A percentile compares a stretch with the other conserved stretches of the same genome.
Evolutionary conservation across 2,888 invertebrate genomes (phyloP).

Genomic region (Thymelicus sylvestris): DNA sequence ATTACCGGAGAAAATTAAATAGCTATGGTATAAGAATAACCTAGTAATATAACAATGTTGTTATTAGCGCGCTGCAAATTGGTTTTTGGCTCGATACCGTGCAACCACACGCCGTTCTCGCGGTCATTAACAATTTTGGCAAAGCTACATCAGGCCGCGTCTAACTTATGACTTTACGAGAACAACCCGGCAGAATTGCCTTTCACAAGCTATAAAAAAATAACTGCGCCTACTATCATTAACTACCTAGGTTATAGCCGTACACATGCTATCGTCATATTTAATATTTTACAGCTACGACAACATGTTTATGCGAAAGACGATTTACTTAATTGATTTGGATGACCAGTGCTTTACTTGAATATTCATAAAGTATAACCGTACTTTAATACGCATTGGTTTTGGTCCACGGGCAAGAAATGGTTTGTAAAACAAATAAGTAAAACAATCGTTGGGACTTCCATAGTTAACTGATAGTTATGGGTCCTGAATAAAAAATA

Average conservation of each 20-base stretch:
- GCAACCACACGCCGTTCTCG: constrained; percentile 69
- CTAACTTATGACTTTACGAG: constrained; percentile 73
- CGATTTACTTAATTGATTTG: neutral
- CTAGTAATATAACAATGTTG: constrained; percentile 61
- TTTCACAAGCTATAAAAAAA: constrained; percentile 42
- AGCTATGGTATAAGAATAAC: constrained; percentile 41
- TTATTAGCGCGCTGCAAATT: constrained; percentile 77
- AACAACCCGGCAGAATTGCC: constrained; percentile 56
- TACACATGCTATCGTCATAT: constrained; percentile 5
- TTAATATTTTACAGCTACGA: neutral
- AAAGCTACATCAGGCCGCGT: constrained; percentile 63
- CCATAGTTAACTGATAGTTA: no score
- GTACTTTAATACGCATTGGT: no score
- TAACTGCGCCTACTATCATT: constrained; percentile 29
- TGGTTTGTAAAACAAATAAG: no score
- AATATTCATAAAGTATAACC: no score
- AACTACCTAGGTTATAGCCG: constrained; percentile 19
- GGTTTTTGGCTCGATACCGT: constrained; percentile 79
- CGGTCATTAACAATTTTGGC: constrained; percentile 83
- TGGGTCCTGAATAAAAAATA: no score
- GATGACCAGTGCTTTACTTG: no score
- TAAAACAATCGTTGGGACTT: no score
- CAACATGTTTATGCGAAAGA: neutral
- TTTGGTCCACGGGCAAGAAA: no score
- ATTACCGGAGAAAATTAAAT: constrained; percentile 10